Percentiles rank a stretch among this genome's conserved stretches.
These are phyloP conservation scores for Leptinotarsa lineolata DNA, from an alignment of 1,140 invertebrate genomes.

Conservation along the genomic window DNA sequence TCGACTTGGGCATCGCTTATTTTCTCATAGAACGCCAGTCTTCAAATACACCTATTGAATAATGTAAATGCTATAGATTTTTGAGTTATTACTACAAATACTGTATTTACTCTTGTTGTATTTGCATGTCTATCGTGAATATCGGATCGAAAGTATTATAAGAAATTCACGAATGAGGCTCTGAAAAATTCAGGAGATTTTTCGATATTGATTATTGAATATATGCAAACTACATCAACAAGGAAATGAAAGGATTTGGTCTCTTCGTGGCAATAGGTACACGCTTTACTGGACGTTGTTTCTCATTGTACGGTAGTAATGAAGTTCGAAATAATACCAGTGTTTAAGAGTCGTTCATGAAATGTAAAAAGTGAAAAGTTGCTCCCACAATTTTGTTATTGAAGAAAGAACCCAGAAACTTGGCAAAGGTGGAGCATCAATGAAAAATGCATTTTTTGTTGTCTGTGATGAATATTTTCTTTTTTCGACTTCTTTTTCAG, in stretches of 20 bases:
- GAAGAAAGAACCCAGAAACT: too few relatives aligned
- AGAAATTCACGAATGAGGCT: not conserved
- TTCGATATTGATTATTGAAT: conserved; percentile 14
- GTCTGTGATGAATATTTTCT: too few relatives aligned
- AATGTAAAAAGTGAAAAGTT: too few relatives aligned
- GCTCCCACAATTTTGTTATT: too few relatives aligned
- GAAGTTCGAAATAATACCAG: too few relatives aligned
- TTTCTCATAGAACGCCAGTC: not conserved
- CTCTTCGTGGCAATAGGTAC: not conserved
- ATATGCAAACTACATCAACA: conserved; percentile 21
- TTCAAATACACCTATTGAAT: conserved; percentile 7
- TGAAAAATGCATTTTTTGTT: too few relatives aligned
- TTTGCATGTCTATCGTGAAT: conserved; percentile 22
- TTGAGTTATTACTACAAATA: conserved; percentile 18
- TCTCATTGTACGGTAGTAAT: not conserved
- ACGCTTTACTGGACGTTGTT: not conserved
- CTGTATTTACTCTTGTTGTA: conserved; percentile 15
- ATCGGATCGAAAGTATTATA: conserved; percentile 13
- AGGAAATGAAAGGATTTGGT: conserved; percentile 8
- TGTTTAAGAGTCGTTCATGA: too few relatives aligned
- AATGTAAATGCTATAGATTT: conserved; percentile 16
- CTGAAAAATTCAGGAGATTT: conserved; percentile 15
- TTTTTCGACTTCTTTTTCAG: too few relatives aligned
- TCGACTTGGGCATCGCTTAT: not conserved
- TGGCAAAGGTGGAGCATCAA: too few relatives aligned